phyloP scores from a whole-genome alignment of 1,140 invertebrate genomes.

The Semibalanus balanoides region DNA sequence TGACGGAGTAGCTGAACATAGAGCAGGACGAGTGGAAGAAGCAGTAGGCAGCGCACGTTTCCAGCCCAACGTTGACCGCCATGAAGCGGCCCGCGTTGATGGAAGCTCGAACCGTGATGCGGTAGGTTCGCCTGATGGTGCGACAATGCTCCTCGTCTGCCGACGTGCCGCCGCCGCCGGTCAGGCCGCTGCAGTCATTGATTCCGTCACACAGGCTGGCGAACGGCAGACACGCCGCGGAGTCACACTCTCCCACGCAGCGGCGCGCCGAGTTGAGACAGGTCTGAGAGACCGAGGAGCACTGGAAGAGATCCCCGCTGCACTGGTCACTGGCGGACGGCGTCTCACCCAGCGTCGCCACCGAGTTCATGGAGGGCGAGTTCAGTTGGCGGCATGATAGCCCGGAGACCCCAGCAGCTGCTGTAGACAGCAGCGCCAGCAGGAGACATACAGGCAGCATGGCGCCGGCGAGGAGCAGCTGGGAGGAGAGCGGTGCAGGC shows the following conservation, averaged over 20 bases:
- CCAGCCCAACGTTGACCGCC: not conserved
- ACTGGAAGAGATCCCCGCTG: not conserved
- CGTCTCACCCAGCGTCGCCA: not conserved
- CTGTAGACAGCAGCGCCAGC: not conserved
- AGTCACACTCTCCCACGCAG: not conserved
- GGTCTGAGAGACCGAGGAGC: not conserved
- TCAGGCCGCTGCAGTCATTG: not conserved
- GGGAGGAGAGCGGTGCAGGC: no score
- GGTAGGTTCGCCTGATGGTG: not conserved
- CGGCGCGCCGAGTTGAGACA: not conserved
- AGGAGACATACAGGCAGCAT: not conserved
- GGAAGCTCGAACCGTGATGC: not conserved
- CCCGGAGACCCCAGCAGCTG: no score
- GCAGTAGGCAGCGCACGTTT: not conserved
- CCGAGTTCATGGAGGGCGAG: not conserved
- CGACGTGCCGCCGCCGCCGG: not conserved
- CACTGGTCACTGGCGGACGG: not conserved
- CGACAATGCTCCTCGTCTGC: not conserved
- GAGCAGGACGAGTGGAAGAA: not conserved
- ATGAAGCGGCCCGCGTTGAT: not conserved
- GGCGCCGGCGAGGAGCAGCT: no score
- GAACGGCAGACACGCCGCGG: not conserved
- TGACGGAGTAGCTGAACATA: not conserved
- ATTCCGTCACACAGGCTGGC: not conserved
- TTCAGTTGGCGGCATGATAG: not conserved